phyloP scores from a whole-genome alignment of 2,113 vertebrate genomes.

The Amazona vittata region DNA sequence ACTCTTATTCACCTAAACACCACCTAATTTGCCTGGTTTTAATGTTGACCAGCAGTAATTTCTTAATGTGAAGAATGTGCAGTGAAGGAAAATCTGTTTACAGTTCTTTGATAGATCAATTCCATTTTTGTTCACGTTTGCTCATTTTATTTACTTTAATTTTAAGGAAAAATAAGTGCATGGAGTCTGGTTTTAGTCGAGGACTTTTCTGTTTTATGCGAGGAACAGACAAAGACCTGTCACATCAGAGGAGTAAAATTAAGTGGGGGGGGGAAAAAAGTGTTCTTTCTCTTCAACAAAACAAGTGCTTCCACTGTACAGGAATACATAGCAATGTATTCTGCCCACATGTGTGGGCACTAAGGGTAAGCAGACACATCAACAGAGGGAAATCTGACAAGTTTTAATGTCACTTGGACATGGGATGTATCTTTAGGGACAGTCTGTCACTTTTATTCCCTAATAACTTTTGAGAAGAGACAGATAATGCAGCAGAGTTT shows the following conservation, averaged over 20 bases:
- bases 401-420: background rate
- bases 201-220: conserved; percentile 19
- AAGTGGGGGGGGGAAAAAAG: background rate
- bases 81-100: background rate
- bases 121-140: conserved; percentile 22
- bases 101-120: conserved; percentile 17
- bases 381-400: conserved; percentile 19
- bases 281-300: conserved; percentile 32
- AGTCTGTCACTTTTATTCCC: conserved; percentile 34
- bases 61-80: conserved; percentile 23
- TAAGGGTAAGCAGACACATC: background rate
- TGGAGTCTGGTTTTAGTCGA: conserved; percentile 4
- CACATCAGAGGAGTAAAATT: background rate
- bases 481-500: conserved; percentile 23
- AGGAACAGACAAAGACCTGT: background rate
- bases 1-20: background rate
- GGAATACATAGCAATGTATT: background rate
- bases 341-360: background rate
- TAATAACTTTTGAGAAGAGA: conserved; percentile 28
- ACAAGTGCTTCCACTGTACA: background rate
- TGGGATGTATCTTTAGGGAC: conserved; percentile 30
- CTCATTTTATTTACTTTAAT: conserved; percentile 28
- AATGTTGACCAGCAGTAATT: conserved; percentile 1
- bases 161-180: conserved; percentile 23
- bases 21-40: background rate